These are phyloP conservation scores for Epizoanthus stellaris DNA, from an alignment of 92 coral and sea anemone genomes.

Conservation along the genomic window DNA sequence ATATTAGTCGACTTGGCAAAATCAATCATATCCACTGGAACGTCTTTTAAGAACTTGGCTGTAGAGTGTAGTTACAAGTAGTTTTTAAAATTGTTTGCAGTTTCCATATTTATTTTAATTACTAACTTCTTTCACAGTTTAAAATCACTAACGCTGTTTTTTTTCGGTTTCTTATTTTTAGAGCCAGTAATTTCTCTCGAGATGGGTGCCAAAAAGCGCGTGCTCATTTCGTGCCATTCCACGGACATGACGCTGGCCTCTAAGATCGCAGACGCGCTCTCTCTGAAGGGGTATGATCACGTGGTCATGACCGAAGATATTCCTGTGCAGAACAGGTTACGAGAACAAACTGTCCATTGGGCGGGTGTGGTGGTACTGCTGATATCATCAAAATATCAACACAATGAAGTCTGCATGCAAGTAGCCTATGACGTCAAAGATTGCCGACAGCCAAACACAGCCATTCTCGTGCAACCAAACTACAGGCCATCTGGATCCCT, in stretches of 20 bases:
- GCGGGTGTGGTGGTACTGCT: conserved; percentile 30
- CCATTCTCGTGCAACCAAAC: conserved; percentile 34
- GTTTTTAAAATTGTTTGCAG: too few relatives aligned
- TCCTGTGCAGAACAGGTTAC: conserved; percentile 21
- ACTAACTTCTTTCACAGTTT: not conserved
- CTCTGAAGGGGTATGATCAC: conserved; percentile 10
- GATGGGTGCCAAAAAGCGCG: conserved; percentile 21
- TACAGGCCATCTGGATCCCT: conserved; percentile 23
- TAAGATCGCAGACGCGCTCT: conserved; percentile 15
- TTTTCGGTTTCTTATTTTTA: not conserved
- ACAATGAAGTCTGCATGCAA: conserved; percentile 31
- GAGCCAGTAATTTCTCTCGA: not conserved
- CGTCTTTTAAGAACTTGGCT: too few relatives aligned
- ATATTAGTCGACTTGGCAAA: too few relatives aligned
- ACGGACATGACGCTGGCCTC: conserved; percentile 34
- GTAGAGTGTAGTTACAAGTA: too few relatives aligned
- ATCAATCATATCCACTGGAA: too few relatives aligned
- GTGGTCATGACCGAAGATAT: conserved; percentile 22
- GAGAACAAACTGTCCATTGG: conserved; percentile 40
- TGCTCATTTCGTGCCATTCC: conserved; percentile 41
- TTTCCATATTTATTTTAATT: too few relatives aligned
- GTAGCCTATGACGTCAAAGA: conserved; percentile 35
- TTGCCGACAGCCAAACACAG: conserved; percentile 44
- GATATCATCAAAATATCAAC: conserved; percentile 37
- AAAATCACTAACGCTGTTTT: not conserved